Base-by-base conservation (phyloP, 2,113 vertebrate species). In the Rhinoptilus africanus region DNA sequence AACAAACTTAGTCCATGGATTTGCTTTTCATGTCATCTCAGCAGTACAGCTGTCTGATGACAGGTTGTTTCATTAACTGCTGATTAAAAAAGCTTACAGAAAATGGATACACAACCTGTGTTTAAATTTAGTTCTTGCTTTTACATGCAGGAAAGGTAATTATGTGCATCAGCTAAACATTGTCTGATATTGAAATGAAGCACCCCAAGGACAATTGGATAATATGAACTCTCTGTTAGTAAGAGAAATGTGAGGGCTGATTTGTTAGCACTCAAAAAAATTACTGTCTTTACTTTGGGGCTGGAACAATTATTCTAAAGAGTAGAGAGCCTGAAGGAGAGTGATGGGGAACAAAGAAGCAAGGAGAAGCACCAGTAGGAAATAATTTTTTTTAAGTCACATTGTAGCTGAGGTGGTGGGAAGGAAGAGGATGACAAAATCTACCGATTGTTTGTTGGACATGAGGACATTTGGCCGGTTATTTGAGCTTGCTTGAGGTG, bases 41-140 rank as follows among this genome's bases (percentile, higher is more conserved):
- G 67, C 91, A 94, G 45, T 74, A 59, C 53, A 85, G 71, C 77
- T 77, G 62, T 53, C 86, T 93, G 89, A n/a, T 94, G 97, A 97
- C 93, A 97, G 82, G 48, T 89, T 93, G 74, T 96, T 94, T 97
- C 78, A 86, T 86, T 94, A 93, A 75, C 48, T 86, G 63, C 71
- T 93, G 87, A 95, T 95, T 92, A 15, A 86, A 69, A 96, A 89
- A 57, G 51, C 51, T 91, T 64, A 67, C 18, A 87, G 74, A 88
- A 95, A 94, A 97, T 82, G 74, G 59, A 62, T 80, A 30, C 59
- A 54, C 10, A 72, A 48, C 41, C 60, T 53, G 24, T 35, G 59
- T 90, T 94, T 93, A 83, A 95, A 93, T 85, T 93, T 83, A 83
- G 45, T 69, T 86, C 72, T 95, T 95, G 92, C 77, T 89, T 83